Evolutionary conservation across 2,113 vertebrate genomes (phyloP).

Genomic region (Semnornis frantzii): DNA sequence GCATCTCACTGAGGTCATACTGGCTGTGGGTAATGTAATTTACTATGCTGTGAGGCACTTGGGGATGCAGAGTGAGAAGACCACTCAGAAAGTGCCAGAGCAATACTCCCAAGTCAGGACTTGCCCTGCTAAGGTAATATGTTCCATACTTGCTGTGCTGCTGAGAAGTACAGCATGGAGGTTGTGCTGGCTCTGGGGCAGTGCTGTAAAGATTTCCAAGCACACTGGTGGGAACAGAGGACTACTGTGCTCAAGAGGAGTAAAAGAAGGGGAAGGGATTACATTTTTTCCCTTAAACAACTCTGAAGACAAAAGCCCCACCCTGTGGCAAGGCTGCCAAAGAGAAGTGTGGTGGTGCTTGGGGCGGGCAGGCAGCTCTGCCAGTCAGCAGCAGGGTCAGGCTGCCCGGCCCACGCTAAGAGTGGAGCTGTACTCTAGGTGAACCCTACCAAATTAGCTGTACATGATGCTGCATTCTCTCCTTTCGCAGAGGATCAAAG

Average conservation of each 20-base stretch:
- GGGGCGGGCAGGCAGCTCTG: neutral
- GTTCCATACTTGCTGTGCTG: constrained; percentile 64
- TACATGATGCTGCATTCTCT: constrained; percentile 65
- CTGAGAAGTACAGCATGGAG: constrained; percentile 32
- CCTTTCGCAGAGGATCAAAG: constrained; percentile 75
- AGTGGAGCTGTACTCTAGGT: constrained; percentile 64
- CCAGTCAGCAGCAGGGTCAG: constrained; percentile 14
- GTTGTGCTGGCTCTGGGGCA: neutral
- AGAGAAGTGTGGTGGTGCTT: neutral
- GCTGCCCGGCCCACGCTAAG: neutral
- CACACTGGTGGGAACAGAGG: constrained; percentile 30
- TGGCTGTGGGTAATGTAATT: constrained; percentile 54
- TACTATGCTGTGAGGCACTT: constrained; percentile 45
- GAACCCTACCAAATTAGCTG: constrained; percentile 81
- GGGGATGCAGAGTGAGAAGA: constrained; percentile 36
- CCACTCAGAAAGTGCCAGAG: constrained; percentile 53
- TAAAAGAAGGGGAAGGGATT: neutral
- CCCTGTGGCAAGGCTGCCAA: neutral
- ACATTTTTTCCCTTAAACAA: neutral
- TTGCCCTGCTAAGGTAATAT: constrained; percentile 65
- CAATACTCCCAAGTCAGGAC: constrained; percentile 30
- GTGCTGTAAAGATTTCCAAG: constrained; percentile 62
- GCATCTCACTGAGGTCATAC: constrained; percentile 70
- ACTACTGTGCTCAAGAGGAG: constrained; percentile 19
- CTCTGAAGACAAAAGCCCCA: constrained; percentile 7